These are phyloP conservation scores for Nomia melanderi DNA, from an alignment of 1,140 invertebrate species.

Conservation along the genomic window DNA sequence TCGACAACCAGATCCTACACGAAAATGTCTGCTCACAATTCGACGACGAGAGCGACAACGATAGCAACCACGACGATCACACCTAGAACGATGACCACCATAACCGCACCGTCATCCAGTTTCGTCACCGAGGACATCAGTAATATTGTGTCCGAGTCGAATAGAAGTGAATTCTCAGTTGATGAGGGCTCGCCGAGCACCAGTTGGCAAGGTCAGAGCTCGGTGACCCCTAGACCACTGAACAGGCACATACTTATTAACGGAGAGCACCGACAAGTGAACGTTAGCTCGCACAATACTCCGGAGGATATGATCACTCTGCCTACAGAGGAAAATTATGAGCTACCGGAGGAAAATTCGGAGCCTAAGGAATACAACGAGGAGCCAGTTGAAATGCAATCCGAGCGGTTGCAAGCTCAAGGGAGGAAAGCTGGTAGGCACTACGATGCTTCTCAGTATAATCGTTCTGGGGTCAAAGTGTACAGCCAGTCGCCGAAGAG, in stretches of 20 bases:
- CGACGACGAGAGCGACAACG: slow-evolving; percentile 25
- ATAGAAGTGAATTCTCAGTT: slow-evolving; percentile 82
- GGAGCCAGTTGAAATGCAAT: slow-evolving; percentile 59
- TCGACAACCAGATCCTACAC: slow-evolving; percentile 21
- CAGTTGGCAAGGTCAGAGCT: slow-evolving; percentile 70
- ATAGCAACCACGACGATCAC: slow-evolving; percentile 37
- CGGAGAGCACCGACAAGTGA: not conserved
- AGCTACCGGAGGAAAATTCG: slow-evolving; percentile 67
- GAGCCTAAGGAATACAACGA: slow-evolving; percentile 68
- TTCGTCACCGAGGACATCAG: slow-evolving; percentile 79
- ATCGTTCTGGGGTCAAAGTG: slow-evolving; percentile 76
- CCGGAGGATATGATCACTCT: slow-evolving; percentile 49
- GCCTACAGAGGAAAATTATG: slow-evolving; percentile 64
- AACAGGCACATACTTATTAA: slow-evolving; percentile 6
- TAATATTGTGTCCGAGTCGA: slow-evolving; percentile 81
- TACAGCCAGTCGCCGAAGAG: slow-evolving; percentile 77
- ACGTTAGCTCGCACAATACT: not conserved
- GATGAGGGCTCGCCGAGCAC: slow-evolving; percentile 81
- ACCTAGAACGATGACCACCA: slow-evolving; percentile 25
- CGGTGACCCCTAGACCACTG: slow-evolving; percentile 64
- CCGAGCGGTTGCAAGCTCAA: slow-evolving; percentile 66
- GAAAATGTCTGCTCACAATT: slow-evolving; percentile 45
- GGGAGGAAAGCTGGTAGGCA: slow-evolving; percentile 76
- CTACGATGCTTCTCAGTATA: slow-evolving; percentile 80
- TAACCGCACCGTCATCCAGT: slow-evolving; percentile 59